Evolutionary conservation across 1,140 invertebrate genomes (phyloP), one percentile per base, ranked within the genome.

Genomic region (Brachionus asplanchnoidis): DNA sequence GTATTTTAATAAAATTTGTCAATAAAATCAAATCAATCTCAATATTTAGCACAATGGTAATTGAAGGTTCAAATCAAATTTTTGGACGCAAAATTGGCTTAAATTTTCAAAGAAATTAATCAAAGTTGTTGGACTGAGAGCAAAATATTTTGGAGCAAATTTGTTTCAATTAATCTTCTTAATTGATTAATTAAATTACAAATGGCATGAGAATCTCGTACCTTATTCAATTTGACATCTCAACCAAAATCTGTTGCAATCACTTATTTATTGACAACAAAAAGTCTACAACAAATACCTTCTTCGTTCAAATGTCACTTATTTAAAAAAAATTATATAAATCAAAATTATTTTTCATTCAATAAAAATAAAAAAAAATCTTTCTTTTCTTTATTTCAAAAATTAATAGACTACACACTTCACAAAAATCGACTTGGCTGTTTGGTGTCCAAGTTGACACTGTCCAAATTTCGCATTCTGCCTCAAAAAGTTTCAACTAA

Each of bases 161-260:
- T 68, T 68, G 66, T n/a, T 40, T 73, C 36, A 73, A 73, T 73
- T 73, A 73, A 73, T 73, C 68, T 40, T 40, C 32, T 73, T 73
- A 73, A 73, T 73, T 73, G 68, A 73, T 73, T 73, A 73, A 73
- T 73, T 42, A 42, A 73, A 73, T 73, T 73, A 73, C 32, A 73
- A 73, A 42, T 73, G 12, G 12, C n/a, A 40, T 20, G 36, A 20
- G 36, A 73, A 40, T 73, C 68, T 73, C 4, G 20, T 73, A n/a
- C 40, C 36, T 73, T 60, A 60, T 60, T 73, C 44, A 17, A 73
- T 73, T 73, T 73, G 68, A 73, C 68, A 73, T 73, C 44, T 73
- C 36, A 42, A 40, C 17, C 9, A 20, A 3, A 40, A 73, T 73
- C 28, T 73, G 68, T 42, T 73, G 36, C 68, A 36, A 40, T 42